Conservation (phyloP, 1,140 invertebrate species). For the Zaprionus kolodkinae region DNA sequence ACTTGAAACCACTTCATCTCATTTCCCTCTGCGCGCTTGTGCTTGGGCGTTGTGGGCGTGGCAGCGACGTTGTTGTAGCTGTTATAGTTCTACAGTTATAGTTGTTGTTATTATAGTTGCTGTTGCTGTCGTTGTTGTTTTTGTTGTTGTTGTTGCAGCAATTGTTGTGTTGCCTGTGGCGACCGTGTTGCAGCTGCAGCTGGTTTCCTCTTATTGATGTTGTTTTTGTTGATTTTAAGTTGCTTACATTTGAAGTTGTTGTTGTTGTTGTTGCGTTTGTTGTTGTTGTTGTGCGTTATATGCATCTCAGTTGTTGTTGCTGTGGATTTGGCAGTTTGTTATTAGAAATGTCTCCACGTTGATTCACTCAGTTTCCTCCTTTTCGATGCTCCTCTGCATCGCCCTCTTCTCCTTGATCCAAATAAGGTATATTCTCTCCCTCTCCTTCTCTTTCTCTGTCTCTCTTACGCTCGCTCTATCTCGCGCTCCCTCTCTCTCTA, state of each 20-base stretch:
- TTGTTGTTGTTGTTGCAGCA: constrained; percentile 8
- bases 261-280: constrained; percentile 34
- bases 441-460: too few species aligned
- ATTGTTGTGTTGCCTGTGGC: constrained; percentile 14
- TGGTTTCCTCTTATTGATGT: background rate
- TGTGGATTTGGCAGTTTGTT: constrained; percentile 71
- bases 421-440: background rate
- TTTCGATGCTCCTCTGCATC: constrained; percentile 2
- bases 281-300: constrained; percentile 57
- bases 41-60: constrained; percentile 43
- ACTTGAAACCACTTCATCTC: constrained; percentile 84
- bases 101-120: constrained; percentile 10
- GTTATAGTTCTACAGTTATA: constrained; percentile 33
- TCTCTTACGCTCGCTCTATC: background rate
- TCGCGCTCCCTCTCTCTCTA: constrained; percentile 5
- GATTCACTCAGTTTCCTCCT: constrained; percentile 18
- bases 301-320: constrained; percentile 46
- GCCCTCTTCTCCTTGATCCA: background rate
- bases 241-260: constrained; percentile 26
- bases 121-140: constrained; percentile 11
- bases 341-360: constrained; percentile 49
- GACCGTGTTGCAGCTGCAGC: background rate
- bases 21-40: constrained; percentile 78
- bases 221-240: constrained; percentile 21
- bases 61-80: constrained; percentile 41